Conservation (phyloP, 2,797 vertebrate species). For the Peromyscus nudipes region DNA sequence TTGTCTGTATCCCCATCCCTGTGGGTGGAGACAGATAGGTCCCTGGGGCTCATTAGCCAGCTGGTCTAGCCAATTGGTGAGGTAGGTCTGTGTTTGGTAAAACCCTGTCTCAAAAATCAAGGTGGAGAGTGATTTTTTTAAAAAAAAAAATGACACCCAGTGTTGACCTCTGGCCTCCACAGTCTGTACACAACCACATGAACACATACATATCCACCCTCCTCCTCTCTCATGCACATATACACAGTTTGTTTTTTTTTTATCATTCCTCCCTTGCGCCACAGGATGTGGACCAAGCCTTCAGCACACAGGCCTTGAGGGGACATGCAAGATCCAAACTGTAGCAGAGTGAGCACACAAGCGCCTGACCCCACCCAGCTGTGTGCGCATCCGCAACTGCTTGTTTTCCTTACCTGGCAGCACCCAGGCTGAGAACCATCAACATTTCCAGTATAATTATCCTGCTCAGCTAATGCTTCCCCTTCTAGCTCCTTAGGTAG, state of each 20-base stretch:
- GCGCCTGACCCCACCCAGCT: not conserved
- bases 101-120: not conserved
- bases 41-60: not conserved
- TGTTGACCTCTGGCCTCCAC: not conserved
- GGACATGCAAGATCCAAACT: too few species aligned
- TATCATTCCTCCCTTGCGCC: not conserved
- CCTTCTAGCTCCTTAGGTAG: not conserved
- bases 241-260: not conserved
- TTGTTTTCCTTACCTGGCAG: not conserved
- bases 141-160: not conserved
- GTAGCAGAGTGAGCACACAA: too few species aligned
- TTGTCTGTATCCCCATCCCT: not conserved
- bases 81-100: not conserved
- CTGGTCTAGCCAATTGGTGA: not conserved
- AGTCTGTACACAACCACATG: not conserved
- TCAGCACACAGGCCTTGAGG: not conserved
- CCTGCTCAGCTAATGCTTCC: not conserved
- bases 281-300: not conserved
- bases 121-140: not conserved
- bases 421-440: not conserved
- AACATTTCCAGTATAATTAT: not conserved
- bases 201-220: too few species aligned
- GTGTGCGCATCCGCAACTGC: not conserved
- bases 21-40: not conserved
- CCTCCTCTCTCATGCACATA: not conserved